Base-by-base conservation (phyloP, 2,888 invertebrate genomes). In the Parascotia fuliginaria region DNA sequence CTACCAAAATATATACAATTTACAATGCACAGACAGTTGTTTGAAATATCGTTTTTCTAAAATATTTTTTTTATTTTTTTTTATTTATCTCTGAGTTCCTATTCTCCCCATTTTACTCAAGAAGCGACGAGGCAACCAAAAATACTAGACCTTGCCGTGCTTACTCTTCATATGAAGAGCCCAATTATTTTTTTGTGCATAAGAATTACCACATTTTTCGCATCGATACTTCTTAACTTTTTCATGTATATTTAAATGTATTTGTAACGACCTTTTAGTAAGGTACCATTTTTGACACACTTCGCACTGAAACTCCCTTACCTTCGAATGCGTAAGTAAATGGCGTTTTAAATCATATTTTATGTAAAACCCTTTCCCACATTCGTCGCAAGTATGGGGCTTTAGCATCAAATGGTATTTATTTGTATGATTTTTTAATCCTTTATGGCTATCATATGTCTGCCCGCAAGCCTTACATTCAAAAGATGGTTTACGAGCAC, bases 321-420 rank as follows among this genome's bases (percentile, higher is more conserved):
- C 3, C 5, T 55, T 49, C 0, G 60, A 62, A 22, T 62, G 65
- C n/a, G 27, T 60, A 0, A 54, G 50, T 0, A 3, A 5, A 13
- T 65, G 65, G 1, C 49, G 22, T 6, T 54, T 65, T 38, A 65
- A 11, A 5, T 51, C 48, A 9, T 33, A 48, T 14, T 51, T 53
- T 5, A 19, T 45, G 19, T 48, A 63, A 6, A 65, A 63, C 0
- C 53, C 56, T 16, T 63, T 65, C 0, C 37, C 53, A 22, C 65
- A 65, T n/a, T 47, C 50, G 0, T 71, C 54, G 29, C 93, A 93
- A 1, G 72, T 19, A 6, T 62, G 50, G 55, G 42, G 83, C 80
- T 24, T 77, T 3, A 70, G 49, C 57, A 71, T 73, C 5, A 53
- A 28, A 14, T 90, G 89, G 4, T 79, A 61, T 7, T 63, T 60